These are phyloP conservation scores for Drosophila testacea DNA, from an alignment of 2,888 invertebrate genomes.

Conservation along the genomic window DNA sequence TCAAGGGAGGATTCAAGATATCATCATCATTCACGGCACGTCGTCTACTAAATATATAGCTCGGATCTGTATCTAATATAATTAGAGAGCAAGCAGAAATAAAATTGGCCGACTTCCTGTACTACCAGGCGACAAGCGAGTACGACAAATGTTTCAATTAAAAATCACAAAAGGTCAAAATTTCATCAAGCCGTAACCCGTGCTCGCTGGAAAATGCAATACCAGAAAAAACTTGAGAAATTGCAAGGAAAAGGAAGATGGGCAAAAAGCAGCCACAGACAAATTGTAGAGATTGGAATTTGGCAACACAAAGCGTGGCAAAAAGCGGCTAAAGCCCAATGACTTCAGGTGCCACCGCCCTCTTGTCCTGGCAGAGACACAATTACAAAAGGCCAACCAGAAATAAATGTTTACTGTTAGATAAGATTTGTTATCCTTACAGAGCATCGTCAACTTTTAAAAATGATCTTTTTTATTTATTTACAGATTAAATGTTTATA, in stretches of 20 bases:
- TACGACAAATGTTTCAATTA: constrained; percentile 69
- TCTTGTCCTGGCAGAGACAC: neutral
- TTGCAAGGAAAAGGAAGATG: neutral
- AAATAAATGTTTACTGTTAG: neutral
- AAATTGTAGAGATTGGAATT: constrained; percentile 10
- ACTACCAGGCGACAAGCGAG: constrained; percentile 5
- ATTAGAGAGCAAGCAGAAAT: constrained; percentile 45
- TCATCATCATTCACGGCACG: constrained; percentile 58
- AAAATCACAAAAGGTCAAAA: constrained; percentile 39
- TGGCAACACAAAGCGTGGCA: neutral
- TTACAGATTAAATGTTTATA: too few species aligned
- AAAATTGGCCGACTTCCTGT: constrained; percentile 18
- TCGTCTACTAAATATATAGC: constrained; percentile 41
- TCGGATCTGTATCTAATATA: constrained; percentile 59
- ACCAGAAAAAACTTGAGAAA: constrained; percentile 1
- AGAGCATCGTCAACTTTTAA: neutral
- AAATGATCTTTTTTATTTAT: neutral
- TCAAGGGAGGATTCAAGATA: neutral
- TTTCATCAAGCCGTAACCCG: neutral
- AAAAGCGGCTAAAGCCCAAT: neutral
- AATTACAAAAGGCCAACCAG: neutral
- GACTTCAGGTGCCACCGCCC: neutral
- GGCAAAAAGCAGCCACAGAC: neutral
- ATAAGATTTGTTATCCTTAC: constrained; percentile 3
- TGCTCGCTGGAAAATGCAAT: neutral